Conservation (phyloP, 1,140 invertebrate genomes). For the Meloidogyne floridensis region DNA sequence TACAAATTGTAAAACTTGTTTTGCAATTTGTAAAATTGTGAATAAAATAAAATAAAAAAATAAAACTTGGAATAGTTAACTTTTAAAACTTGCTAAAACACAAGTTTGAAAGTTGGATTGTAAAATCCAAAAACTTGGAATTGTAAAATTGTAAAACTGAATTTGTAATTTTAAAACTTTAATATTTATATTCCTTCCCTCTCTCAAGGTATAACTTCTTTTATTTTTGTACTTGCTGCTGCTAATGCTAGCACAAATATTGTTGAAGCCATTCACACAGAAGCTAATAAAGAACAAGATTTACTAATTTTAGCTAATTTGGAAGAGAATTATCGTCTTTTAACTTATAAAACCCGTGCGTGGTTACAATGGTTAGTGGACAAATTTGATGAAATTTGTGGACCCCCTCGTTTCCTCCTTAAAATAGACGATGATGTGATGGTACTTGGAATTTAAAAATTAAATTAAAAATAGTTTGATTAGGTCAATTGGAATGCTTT, state of each 20-base stretch:
- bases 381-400: slow-evolving; percentile 13
- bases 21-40: too few species aligned
- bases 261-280: slow-evolving; percentile 3
- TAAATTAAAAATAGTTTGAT: not conserved
- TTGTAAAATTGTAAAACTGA: too few species aligned
- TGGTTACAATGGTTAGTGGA: slow-evolving; percentile 37
- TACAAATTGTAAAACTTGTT: too few species aligned
- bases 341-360: slow-evolving; percentile 44
- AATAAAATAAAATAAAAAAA: too few species aligned
- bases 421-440: slow-evolving; percentile 49
- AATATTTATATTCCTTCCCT: too few species aligned
- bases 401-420: slow-evolving; percentile 15
- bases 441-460: slow-evolving; percentile 22
- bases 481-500: slow-evolving; percentile 25
- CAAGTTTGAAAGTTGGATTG: too few species aligned
- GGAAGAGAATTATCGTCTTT: slow-evolving; percentile 41
- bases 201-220: not conserved
- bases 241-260: not conserved
- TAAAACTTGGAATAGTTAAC: too few species aligned
- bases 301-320: slow-evolving; percentile 32
- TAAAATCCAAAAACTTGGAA: too few species aligned
- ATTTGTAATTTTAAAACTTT: too few species aligned
- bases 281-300: slow-evolving; percentile 27
- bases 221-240: slow-evolving; percentile 25
- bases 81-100: too few species aligned